phyloP scores from a whole-genome alignment of 2,113 vertebrate species.

The Tragelaphus buxtoni region DNA sequence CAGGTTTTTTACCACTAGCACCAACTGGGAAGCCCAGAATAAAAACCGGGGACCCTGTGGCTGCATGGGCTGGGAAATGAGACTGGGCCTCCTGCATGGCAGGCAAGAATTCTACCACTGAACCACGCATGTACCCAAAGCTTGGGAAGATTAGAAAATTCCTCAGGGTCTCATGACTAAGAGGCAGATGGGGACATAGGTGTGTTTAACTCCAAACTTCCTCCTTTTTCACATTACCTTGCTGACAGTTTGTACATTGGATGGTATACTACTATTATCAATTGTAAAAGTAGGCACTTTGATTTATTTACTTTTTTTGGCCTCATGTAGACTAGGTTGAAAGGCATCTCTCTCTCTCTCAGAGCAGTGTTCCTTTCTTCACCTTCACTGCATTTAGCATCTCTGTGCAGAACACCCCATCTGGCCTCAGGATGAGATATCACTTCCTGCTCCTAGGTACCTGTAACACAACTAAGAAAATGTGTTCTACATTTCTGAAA shows the following conservation, averaged over 20 bases:
- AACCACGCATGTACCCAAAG: neutral
- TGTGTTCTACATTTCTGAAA: neutral
- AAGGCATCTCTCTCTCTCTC: neutral
- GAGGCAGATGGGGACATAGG: neutral
- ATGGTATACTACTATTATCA: neutral
- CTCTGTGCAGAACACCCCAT: neutral
- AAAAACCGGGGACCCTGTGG: neutral
- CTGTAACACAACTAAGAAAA: neutral
- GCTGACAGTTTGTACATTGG: neutral
- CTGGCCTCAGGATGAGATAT: neutral
- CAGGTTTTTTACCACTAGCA: neutral
- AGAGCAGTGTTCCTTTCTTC: neutral
- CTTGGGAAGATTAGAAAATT: neutral
- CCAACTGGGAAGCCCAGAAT: neutral
- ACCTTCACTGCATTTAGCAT: no score
- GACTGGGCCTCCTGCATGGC: fast-evolving
- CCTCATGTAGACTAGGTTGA: neutral
- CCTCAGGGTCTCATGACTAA: neutral
- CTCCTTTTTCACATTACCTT: neutral
- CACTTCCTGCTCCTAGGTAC: neutral
- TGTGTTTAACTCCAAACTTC: neutral
- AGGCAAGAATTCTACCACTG: neutral
- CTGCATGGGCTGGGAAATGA: neutral
- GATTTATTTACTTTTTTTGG: neutral
- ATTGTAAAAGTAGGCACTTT: neutral